Base-by-base conservation (phyloP, 2,888 invertebrate species). In the Diplazon laetatorius region DNA sequence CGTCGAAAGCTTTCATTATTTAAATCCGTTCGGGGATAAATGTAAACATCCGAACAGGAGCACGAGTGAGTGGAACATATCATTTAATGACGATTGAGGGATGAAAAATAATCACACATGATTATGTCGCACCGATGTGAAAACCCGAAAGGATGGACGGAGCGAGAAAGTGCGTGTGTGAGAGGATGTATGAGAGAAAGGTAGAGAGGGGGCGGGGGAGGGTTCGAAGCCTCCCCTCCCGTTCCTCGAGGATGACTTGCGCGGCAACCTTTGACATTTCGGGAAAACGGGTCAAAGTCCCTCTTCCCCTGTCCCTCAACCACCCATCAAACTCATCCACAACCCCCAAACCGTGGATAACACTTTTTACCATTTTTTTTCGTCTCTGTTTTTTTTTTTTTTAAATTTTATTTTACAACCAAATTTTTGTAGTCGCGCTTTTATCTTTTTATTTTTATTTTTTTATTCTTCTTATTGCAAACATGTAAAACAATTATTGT, bases 181-280 rank as follows among this genome's bases (percentile, higher is more conserved):
- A n/a, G n/a, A n/a, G n/a, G n/a, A n/a, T n/a, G n/a, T n/a, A n/a
- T n/a, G n/a, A n/a, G 62, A 55, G 30, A 9, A 22, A 25, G 42
- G 63, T 37, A 68, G 48, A 12, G 12, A 39, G n/a, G 16, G 48
- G 39, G 30, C 25, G 59, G 55, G 22, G 18, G n/a, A 57, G 22
- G 46, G 46, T 50, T 42, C 66, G 50, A 59, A 71, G 48, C 66
- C 63, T 80, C 57, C 46, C 69, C 55, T 60, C 35, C 42, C 57
- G 72, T 74, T 57, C 71, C 55, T 73, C 77, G 76, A 74, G 79
- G 68, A 76, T 76, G 85, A 76, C 85, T 85, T 88, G 88, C 88
- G 88, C 88, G 84, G 82, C 82, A 85, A 88, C 88, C 88, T 88
- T 87, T 88, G 88, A 88, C 88, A 88, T 88, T 88, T 88, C 82